These are phyloP conservation scores for Frankliniella intonsa DNA, from an alignment of 2,888 invertebrate genomes.

Conservation along the genomic window DNA sequence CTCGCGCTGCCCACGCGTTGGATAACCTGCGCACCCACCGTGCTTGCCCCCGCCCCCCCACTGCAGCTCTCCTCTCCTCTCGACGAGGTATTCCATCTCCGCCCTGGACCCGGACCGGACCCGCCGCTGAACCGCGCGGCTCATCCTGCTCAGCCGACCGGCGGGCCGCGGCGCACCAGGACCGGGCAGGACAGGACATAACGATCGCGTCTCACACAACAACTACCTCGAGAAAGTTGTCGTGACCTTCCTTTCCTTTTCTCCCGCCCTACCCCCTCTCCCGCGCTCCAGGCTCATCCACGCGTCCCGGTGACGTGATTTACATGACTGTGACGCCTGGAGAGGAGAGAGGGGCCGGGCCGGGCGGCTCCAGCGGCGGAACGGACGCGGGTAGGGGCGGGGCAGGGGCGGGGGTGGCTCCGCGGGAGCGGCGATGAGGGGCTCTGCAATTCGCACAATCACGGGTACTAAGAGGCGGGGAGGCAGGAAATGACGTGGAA, in stretches of 20 bases:
- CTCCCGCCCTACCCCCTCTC: not conserved
- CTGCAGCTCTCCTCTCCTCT: not conserved
- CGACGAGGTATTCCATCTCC: not conserved
- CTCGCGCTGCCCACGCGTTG: not conserved
- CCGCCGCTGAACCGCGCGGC: not conserved
- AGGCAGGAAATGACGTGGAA: too few species aligned
- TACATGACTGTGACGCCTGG: not conserved
- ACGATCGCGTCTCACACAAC: not conserved
- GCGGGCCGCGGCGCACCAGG: not conserved
- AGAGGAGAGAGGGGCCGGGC: not conserved
- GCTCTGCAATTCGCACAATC: too few species aligned
- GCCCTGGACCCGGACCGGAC: too few species aligned
- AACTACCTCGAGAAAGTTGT: not conserved
- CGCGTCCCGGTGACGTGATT: not conserved
- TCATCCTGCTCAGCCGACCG: not conserved
- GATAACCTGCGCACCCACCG: not conserved
- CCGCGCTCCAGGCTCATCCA: not conserved
- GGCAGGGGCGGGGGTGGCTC: too few species aligned
- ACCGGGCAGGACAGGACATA: not conserved
- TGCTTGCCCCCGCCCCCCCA: not conserved
- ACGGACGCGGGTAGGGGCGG: not conserved
- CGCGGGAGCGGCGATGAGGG: too few species aligned
- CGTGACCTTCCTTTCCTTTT: not conserved
- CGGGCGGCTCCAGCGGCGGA: too few species aligned
- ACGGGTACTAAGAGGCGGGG: too few species aligned